Evolutionary conservation across 2,113 vertebrate genomes (phyloP).

Genomic region (Callionymus lyra): DNA sequence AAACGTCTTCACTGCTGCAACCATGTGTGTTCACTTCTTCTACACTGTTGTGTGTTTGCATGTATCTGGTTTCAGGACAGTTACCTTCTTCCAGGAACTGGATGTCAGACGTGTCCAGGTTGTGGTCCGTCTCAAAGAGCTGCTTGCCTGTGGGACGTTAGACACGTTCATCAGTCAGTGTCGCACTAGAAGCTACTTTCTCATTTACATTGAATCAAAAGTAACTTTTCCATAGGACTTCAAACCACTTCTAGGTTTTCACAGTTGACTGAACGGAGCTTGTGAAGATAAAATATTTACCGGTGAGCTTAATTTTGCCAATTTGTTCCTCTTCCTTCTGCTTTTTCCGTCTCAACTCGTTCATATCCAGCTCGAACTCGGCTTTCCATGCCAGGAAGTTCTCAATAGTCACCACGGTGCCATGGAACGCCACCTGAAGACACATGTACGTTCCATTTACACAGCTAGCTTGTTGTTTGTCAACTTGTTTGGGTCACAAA

Average conservation of each 20-base stretch:
- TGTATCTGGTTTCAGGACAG: no score
- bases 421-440: conserved; percentile 78
- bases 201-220: not conserved
- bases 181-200: not conserved
- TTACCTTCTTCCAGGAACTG: conserved; percentile 95
- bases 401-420: conserved; percentile 93
- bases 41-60: no score
- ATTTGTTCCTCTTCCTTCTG: conserved; percentile 91
- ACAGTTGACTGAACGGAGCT: no score
- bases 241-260: no score
- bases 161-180: not conserved
- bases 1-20: no score
- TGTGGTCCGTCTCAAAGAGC: conserved; percentile 94
- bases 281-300: no score
- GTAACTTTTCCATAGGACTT: no score
- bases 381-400: conserved; percentile 94
- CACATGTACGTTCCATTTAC: no score
- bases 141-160: conserved; percentile 78
- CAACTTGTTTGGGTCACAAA: no score
- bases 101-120: conserved; percentile 96
- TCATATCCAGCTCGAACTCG: conserved; percentile 81
- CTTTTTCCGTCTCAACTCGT: conserved; percentile 80
- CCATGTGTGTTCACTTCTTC: no score
- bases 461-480: no score
- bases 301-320: conserved; percentile 85